These are phyloP conservation scores for Parapsyche elsis DNA, from an alignment of 1,140 invertebrate genomes.

Conservation along the genomic window DNA sequence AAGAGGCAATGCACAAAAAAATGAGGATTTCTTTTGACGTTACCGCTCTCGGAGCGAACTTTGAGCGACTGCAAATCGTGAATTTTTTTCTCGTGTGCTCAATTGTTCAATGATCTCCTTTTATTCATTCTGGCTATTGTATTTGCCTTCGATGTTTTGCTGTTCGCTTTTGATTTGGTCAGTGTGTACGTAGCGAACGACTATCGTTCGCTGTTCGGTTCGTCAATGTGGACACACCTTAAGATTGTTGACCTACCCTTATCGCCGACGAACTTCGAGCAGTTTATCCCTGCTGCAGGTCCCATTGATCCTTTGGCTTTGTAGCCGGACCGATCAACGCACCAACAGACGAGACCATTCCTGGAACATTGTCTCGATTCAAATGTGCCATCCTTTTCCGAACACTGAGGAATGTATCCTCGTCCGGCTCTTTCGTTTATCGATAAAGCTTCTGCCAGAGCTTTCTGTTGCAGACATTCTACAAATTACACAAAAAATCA, in stretches of 20 bases:
- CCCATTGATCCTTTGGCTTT: slow-evolving; percentile 84
- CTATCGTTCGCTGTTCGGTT: too few species aligned
- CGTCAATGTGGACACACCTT: too few species aligned
- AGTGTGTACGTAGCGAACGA: too few species aligned
- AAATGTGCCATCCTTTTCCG: slow-evolving; percentile 75
- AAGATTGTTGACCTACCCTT: slow-evolving; percentile 37
- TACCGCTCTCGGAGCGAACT: too few species aligned
- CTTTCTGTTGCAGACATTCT: slow-evolving; percentile 79
- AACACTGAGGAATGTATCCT: slow-evolving; percentile 86
- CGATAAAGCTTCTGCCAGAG: slow-evolving; percentile 79
- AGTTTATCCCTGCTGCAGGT: slow-evolving; percentile 76
- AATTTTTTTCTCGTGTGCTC: too few species aligned
- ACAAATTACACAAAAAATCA: slow-evolving; percentile 55
- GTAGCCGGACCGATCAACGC: slow-evolving; percentile 79
- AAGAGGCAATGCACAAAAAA: too few species aligned
- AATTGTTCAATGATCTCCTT: too few species aligned
- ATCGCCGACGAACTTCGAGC: slow-evolving; percentile 60
- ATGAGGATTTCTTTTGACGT: too few species aligned
- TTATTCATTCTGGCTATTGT: too few species aligned
- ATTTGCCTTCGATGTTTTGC: too few species aligned
- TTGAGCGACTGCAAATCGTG: too few species aligned
- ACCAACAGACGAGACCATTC: slow-evolving; percentile 89
- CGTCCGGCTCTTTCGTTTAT: slow-evolving; percentile 81
- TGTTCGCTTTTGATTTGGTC: too few species aligned
- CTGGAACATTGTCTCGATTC: slow-evolving; percentile 80